Base-by-base conservation (phyloP, 1,140 invertebrate species). In the Danaus plexippus region DNA sequence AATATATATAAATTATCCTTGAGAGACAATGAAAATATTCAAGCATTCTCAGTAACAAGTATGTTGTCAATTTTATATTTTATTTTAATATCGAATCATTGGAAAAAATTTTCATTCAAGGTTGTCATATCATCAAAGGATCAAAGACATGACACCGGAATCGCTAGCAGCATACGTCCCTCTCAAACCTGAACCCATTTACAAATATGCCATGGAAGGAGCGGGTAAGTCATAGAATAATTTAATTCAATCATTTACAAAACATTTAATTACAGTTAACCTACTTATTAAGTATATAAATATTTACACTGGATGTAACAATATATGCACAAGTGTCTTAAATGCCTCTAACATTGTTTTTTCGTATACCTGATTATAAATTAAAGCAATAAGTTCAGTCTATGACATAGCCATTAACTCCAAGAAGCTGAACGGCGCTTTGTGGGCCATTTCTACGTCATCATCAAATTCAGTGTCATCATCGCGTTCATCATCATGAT, bases 101-200 rank as follows among this genome's bases (percentile, higher is more conserved):
- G 18, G 42, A 49, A 60, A 64, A 18, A 43, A 58, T 64, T 64
- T 55, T 56, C 42, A 68, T 88, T 90, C 9, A 72, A 97, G 97
- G 72, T 89, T 99, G 54, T 98, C 97, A 4, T 99, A 99, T 88
- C 93, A 97, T 85, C 94, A 98, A 82, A 91, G 96, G 77, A 94
- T 99, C 53, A 90, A 91, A 10, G 96, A 98, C 59, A 96, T 98
- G 87, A 92, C 98, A 72, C 97, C 98, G 32, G 92, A 94, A 73
- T 89, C 91, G 11, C 98, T 98, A 85, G 90, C 91, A n/a, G 88
- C 91, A 41, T 90, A 98, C 43, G 90, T 98, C 57, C 98, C 98
- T 12, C 81, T 90, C 9, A 90, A 91, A 76, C 91, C 94, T 1
- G 92, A 93, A 69, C 92, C 94, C 6, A 91, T 92, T 60, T 96